A percentile compares a stretch with the other conserved stretches of the same genome.
These are phyloP conservation scores for Vidua macroura DNA, from an alignment of 2,113 vertebrate genomes.

Conservation along the genomic window DNA sequence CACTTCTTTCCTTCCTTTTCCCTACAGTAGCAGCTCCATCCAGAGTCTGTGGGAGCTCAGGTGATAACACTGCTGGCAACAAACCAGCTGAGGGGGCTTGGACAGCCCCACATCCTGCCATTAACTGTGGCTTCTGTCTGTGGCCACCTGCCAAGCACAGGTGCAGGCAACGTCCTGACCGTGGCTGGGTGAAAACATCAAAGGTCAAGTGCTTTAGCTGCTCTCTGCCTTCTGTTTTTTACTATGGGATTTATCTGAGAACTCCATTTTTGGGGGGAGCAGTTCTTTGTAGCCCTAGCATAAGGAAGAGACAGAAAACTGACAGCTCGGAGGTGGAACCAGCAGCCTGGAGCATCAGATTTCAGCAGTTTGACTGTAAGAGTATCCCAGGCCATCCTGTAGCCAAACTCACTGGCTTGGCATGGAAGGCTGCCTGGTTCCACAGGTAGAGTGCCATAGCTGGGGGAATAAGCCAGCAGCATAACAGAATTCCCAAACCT, in stretches of 20 bases:
- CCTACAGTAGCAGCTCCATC: neutral
- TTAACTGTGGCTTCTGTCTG: neutral
- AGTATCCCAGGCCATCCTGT: neutral
- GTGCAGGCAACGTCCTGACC: neutral
- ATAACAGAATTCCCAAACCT: neutral
- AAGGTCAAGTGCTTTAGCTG: neutral
- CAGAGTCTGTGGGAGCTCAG: neutral
- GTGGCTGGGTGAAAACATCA: neutral
- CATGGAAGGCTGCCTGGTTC: neutral
- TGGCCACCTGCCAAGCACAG: neutral
- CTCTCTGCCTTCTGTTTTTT: neutral
- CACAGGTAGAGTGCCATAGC: neutral
- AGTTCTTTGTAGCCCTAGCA: neutral
- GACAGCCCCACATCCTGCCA: constrained; percentile 41
- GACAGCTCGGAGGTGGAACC: neutral
- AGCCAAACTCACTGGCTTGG: neutral
- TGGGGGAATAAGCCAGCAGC: neutral
- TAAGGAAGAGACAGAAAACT: neutral
- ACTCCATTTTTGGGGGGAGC: neutral
- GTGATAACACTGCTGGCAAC: neutral
- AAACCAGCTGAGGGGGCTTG: neutral
- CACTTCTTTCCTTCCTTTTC: neutral
- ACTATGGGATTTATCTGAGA: neutral
- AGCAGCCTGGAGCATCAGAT: neutral
- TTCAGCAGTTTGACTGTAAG: neutral